These are phyloP conservation scores for Melangyna quadrimaculata DNA, from an alignment of 2,888 invertebrate species.

Conservation along the genomic window DNA sequence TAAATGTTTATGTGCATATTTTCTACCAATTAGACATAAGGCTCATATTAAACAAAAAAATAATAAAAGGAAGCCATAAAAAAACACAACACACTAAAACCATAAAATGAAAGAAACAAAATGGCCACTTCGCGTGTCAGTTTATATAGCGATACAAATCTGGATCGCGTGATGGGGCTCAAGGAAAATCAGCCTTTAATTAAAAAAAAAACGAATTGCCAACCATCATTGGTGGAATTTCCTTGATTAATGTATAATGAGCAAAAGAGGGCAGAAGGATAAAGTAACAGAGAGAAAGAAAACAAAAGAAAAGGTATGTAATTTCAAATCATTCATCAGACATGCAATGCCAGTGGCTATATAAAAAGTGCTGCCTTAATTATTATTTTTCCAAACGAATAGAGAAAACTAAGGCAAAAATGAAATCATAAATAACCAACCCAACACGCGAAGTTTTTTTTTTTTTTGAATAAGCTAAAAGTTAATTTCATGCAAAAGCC, in stretches of 20 bases:
- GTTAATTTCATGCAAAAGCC: conserved; percentile 67
- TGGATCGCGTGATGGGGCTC: conserved; percentile 52
- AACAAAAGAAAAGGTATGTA: conserved; percentile 1
- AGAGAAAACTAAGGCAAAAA: conserved; percentile 19
- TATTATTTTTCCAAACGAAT: conserved; percentile 29
- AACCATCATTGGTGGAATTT: conserved; percentile 35
- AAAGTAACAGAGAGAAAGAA: background rate
- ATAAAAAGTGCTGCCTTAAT: conserved; percentile 52
- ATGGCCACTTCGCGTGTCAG: conserved; percentile 52
- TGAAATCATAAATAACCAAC: conserved; percentile 66
- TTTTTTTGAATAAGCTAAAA: conserved; percentile 33
- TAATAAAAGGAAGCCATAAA: background rate
- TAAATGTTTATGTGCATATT: conserved; percentile 43
- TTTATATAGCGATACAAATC: conserved; percentile 35
- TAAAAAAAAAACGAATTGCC: conserved; percentile 8
- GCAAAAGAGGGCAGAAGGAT: conserved; percentile 14
- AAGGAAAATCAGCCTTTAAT: conserved; percentile 22
- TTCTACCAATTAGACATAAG: conserved; percentile 64
- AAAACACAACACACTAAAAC: background rate
- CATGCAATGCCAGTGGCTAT: conserved; percentile 64
- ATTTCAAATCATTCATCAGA: conserved; percentile 48
- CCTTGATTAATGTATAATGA: conserved; percentile 38
- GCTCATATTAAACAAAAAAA: background rate
- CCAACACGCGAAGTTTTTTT: conserved; percentile 53
- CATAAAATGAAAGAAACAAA: conserved; percentile 49